Conservation (phyloP, 2,888 invertebrate species). For the Molorchus minor region DNA sequence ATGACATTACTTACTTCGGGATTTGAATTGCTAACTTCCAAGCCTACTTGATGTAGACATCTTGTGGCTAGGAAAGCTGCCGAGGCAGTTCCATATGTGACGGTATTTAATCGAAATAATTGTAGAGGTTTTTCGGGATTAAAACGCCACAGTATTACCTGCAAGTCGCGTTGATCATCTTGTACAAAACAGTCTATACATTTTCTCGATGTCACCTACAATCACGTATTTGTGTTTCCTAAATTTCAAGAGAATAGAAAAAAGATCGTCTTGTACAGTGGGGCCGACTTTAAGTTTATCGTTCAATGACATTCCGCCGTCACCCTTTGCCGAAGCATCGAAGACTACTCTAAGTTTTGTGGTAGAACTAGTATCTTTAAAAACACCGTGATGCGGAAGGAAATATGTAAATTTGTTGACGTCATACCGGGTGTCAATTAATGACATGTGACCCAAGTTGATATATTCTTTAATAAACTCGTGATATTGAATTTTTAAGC, state of each 20-base stretch:
- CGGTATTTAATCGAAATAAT: conserved; percentile 23
- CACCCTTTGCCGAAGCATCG: neutral
- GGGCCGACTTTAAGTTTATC: neutral
- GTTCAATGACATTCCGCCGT: neutral
- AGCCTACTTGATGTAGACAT: conserved; percentile 20
- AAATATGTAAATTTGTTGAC: neutral
- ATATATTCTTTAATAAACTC: neutral
- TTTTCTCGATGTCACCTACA: conserved; percentile 1
- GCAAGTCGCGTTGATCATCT: neutral
- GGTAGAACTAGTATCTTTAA: neutral
- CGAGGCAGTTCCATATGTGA: conserved; percentile 12
- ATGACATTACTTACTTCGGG: conserved; percentile 20
- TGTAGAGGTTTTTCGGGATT: conserved; percentile 1
- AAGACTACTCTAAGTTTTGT: neutral
- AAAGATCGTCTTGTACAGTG: conserved; percentile 6
- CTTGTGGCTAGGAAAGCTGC: conserved; percentile 16
- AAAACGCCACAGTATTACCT: neutral
- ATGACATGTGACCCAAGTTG: neutral
- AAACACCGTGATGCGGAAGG: conserved; percentile 5
- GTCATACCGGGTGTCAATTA: neutral
- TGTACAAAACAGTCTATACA: neutral
- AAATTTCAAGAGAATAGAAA: neutral
- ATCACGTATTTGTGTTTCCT: conserved; percentile 1
- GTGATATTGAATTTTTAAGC: neutral
- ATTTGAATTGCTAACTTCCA: neutral